These are phyloP conservation scores for Nothura maculosa DNA, from an alignment of 2,797 vertebrate genomes.

Conservation along the genomic window DNA sequence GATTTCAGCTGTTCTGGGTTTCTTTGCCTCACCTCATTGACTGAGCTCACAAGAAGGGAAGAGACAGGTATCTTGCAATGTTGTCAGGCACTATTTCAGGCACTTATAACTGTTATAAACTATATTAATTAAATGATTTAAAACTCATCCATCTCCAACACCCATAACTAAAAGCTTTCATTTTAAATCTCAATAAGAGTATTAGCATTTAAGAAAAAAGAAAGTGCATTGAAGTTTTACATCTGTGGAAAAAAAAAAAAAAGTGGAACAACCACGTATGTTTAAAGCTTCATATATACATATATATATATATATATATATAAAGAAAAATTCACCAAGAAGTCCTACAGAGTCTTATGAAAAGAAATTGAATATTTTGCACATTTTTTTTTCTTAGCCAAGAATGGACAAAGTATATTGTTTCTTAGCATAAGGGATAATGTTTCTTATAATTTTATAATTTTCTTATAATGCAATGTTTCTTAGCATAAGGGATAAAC, in stretches of 20 bases:
- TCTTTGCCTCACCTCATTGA: not conserved
- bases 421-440: not conserved
- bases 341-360: accelerated
- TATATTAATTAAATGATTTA: not conserved
- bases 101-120: not conserved
- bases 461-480: not conserved
- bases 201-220: not conserved
- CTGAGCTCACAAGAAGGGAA: not conserved
- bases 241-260: not conserved
- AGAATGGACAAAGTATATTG: too few relatives aligned
- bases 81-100: not conserved
- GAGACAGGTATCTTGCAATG: not conserved
- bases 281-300: not conserved
- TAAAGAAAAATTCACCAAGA: not conserved
- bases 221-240: not conserved
- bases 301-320: not conserved
- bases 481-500: not conserved
- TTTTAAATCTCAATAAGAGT: not conserved
- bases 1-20: not conserved
- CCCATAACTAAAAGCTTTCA: not conserved
- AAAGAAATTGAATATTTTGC: not conserved
- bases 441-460: too few relatives aligned
- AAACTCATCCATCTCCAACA: not conserved
- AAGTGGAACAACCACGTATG: not conserved
- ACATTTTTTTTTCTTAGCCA: not conserved